Base-by-base conservation (phyloP, 2,113 vertebrate species). In the Raja brachyura region DNA sequence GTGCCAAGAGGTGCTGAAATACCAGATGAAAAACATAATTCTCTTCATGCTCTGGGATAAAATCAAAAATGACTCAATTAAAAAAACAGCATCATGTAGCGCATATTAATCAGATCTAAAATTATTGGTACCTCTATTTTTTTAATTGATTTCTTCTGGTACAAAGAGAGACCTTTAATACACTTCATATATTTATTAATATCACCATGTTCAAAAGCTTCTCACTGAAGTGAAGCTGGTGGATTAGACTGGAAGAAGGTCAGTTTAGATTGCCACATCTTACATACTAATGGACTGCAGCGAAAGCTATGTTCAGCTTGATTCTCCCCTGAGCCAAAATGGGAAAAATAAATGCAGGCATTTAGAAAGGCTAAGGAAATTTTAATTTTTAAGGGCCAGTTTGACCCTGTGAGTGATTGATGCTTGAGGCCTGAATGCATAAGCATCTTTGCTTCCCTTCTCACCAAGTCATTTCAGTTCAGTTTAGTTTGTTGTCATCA, bases 61-160 rank as follows among this genome's bases (percentile, higher is more conserved):
- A n/a, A 54, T 92, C 20, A 92, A 92, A 90, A 73, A 73, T 73
- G 20, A 70, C 90, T 74, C 33, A 73, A 74, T 39, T 92, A 73
- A 92, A 39, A 90, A 70, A 22, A 66, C 70, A 73, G 39, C 73
- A 61, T 5, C 63, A 66, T 70, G 39, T 70, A 39, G 70, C 39
- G 66, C 88, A 90, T 90, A 90, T 70, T 74, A 92, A 73, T 92
- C 73, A 54, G 54, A 54, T 73, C 68, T 92, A 92, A 92, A 73
- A 74, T 92, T 74, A 92, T 92, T 28, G 66, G 22, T 6, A 14
- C 66, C 70, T 74, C 68, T 28, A 66, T 73, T 73, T 90, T 92
- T 54, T 48, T 73, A 92, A 92, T 92, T 92, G 68, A 74, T 92
- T 92, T 92, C 68, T 92, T 92, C 90, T 73, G 68, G 33, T 28